Evolutionary conservation across 2,113 vertebrate genomes (phyloP), one percentile per base, ranked within the genome.

Genomic region (Stigmatopora nigra): DNA sequence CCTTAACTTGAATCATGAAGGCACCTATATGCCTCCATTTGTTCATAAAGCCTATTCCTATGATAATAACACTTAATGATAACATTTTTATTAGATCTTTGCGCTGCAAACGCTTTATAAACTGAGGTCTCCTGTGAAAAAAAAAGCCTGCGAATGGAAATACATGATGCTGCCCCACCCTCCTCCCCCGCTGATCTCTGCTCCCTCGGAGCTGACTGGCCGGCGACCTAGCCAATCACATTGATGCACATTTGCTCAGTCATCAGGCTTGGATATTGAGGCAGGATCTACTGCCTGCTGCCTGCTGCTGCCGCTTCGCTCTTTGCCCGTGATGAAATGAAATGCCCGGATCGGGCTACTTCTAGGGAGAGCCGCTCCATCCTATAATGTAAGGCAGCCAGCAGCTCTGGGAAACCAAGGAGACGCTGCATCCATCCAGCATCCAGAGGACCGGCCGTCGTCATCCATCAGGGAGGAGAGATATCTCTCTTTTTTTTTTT

Each of bases 191-290:
- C 38, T 45, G 38, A 52, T 61, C 61, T 68, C 45, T 36, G 63
- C 62, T 75, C 25, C 75, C 69, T 64, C 76, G 57, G 61, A 78
- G 74, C 73, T 65, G 74, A 80, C 68, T 31, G 76, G 74, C 83
- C 72, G 35, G 66, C 67, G 67, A 67, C 67, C 52, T 77, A 78
- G 80, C 83, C 80, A 84, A 82, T 88, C 80, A 68, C 75, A 80
- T 83, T 14, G 60, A 8, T 68, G 77, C 78, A 82, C 79, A 77
- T 61, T 76, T 79, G 67, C 75, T 75, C 49, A 82, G 85, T 88
- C 87, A 88, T 83, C 87, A 75, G 79, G 76, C 79, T 84, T 71
- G 72, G 85, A 83, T 85, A 84, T 85, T 80, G 80, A 82, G 82
- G 85, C 83, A 83, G 82, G 79, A 82, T 87, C 73, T 68, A 61